Evolutionary conservation across 2,797 vertebrate species (phyloP), one percentile per base, ranked within the genome.

Genomic region (Moxostoma hubbsi): DNA sequence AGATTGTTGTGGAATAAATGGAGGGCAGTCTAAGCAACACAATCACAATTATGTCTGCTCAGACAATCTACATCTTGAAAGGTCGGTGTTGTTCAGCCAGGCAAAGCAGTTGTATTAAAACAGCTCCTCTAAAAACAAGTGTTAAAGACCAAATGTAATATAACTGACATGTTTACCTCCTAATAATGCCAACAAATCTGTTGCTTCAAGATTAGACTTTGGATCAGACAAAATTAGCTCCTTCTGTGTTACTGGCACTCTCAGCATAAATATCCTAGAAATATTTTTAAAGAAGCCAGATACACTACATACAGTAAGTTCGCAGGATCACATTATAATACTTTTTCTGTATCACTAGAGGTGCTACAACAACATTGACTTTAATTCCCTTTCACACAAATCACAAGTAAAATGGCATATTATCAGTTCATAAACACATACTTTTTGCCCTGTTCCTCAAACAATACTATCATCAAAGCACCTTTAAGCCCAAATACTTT

Each of bases 211-310:
- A 85, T 83, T 81, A 79, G 53, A 24, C 55, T 15, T 82, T n/a
- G 36, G 76, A 77, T 62, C 58, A 61, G 45, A 62, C 55, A 6
- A 24, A 55, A 67, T 49, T 15, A 61, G 63, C 55, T 46, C 59
- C 43, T 54, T 66, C 75, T 54, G 67, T 82, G 86, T 91, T 92
- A 93, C 89, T 93, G 91, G 85, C 91, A 93, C 85, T 88, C 87
- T 83, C 83, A 82, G 86, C 88, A 89, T 92, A 90, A 93, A 93
- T 93, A 92, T 93, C 90, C 89, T 88, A 86, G 87, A 92, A 93
- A 93, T 93, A 93, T 91, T 90, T 88, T 82, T 86, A 90, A 69
- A 73, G 5, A 45, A 77, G 58, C 76, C 69, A 59, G 62, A 74
- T 85, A 76, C 75, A 46, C 58, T 64, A 81, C 18, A 24, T 24